These are phyloP conservation scores for Cladorhizidae sp. DNA, from an alignment of 37 sponge, comb jelly and placozoan genomes.

Conservation along the genomic window DNA sequence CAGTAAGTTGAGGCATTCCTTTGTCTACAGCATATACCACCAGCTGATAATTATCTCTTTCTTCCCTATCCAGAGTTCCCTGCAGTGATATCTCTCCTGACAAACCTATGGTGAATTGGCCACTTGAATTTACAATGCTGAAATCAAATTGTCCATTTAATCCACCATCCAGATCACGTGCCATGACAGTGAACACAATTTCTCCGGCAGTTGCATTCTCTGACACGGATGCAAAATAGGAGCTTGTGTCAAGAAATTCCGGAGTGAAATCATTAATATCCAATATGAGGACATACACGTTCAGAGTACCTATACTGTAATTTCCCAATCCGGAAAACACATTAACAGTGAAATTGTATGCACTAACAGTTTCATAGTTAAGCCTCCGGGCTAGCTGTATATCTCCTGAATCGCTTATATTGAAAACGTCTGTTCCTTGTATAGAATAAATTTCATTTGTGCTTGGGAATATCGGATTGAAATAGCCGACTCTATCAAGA, in stretches of 20 bases:
- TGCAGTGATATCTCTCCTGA: constrained; percentile 25
- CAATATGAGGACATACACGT: constrained; percentile 36
- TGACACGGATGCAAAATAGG: not conserved
- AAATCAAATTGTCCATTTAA: constrained; percentile 9
- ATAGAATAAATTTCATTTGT: constrained; percentile 20
- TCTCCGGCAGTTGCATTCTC: constrained; percentile 11
- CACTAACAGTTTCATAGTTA: constrained; percentile 17
- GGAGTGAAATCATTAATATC: constrained; percentile 74
- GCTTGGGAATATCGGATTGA: constrained; percentile 14
- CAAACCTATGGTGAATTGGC: constrained; percentile 25
- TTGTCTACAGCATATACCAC: constrained; percentile 28
- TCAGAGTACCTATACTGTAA: constrained; percentile 21
- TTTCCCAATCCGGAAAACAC: not conserved
- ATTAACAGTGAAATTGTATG: constrained; percentile 20
- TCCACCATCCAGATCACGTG: constrained; percentile 51
- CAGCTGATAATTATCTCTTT: constrained; percentile 1
- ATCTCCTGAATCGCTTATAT: constrained; percentile 4
- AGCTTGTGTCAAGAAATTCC: constrained; percentile 9
- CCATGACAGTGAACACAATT: constrained; percentile 7
- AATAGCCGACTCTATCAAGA: constrained; percentile 2
- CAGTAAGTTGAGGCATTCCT: constrained; percentile 29
- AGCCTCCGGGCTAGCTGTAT: constrained; percentile 11
- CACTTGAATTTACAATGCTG: not conserved
- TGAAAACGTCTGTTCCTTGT: not conserved
- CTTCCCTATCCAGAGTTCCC: constrained; percentile 47